Evolutionary conservation across 2,888 invertebrate genomes (phyloP).

Genomic region (Uloborus plumipes): DNA sequence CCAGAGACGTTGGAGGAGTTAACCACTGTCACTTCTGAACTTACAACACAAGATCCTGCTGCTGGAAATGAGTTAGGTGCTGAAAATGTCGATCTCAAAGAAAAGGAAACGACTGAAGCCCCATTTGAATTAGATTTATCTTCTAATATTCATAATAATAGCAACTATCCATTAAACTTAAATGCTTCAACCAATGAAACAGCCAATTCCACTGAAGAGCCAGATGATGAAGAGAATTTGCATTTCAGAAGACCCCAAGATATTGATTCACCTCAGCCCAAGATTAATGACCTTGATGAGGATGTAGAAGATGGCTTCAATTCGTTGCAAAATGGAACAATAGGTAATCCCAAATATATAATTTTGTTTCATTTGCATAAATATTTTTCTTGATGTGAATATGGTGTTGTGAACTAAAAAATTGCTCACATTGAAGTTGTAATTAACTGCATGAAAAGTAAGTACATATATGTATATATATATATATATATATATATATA

Average conservation of each 20-base stretch:
- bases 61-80: constrained; percentile 40
- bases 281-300: background rate
- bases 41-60: constrained; percentile 1
- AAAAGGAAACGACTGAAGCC: constrained; percentile 25
- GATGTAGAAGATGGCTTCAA: too few relatives aligned
- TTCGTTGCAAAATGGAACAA: background rate
- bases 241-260: constrained; percentile 34
- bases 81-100: constrained; percentile 16
- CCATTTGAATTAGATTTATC: constrained; percentile 49
- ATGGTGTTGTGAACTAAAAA: too few relatives aligned
- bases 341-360: background rate
- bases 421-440: too few relatives aligned
- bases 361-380: background rate
- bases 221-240: constrained; percentile 37
- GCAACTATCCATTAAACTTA: background rate
- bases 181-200: too few relatives aligned
- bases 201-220: background rate
- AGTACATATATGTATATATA: too few relatives aligned
- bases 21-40: background rate
- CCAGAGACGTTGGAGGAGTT: background rate
- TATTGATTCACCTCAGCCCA: background rate
- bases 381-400: too few relatives aligned
- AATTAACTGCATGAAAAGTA: too few relatives aligned
- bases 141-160: background rate
- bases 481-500: too few relatives aligned